A percentile compares a stretch with the other conserved stretches of the same genome.
phyloP scores from a whole-genome alignment of 1,140 invertebrate species.

The Drosophila kepulauana region DNA sequence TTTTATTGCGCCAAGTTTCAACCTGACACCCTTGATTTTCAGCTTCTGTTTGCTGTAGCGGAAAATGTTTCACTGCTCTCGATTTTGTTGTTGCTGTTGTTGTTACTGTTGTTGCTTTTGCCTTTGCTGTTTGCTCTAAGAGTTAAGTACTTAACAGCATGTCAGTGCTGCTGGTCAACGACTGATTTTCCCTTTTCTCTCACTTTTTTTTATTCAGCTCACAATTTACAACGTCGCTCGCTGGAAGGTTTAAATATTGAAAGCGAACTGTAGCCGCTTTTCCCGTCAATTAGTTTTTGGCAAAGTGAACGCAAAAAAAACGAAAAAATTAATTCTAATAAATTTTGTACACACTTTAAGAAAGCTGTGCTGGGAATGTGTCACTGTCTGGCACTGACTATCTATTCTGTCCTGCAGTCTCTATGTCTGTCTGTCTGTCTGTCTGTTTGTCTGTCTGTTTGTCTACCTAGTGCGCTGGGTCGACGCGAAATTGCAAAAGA shows the following conservation, averaged over 20 bases:
- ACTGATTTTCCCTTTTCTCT: slow-evolving; percentile 10
- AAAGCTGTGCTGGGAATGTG: neutral
- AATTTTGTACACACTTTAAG: slow-evolving; percentile 26
- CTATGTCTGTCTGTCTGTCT: neutral
- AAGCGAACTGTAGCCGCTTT: slow-evolving; percentile 53
- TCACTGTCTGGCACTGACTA: neutral
- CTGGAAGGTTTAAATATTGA: slow-evolving; percentile 60
- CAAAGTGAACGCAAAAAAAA: neutral
- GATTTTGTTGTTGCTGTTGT: slow-evolving; percentile 25
- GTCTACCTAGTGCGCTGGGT: slow-evolving; percentile 18
- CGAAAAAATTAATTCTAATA: slow-evolving; percentile 19
- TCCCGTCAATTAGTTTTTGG: slow-evolving; percentile 63
- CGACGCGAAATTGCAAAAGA: slow-evolving; percentile 61
- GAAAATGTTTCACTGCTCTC: slow-evolving; percentile 30
- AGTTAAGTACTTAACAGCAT: slow-evolving; percentile 76
- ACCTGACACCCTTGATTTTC: slow-evolving; percentile 43
- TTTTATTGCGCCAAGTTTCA: neutral
- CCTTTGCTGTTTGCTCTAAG: slow-evolving; percentile 63
- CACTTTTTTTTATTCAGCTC: neutral
- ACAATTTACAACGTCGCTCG: neutral
- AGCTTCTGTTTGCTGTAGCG: slow-evolving; percentile 56
- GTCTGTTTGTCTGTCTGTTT: slow-evolving; percentile 6
- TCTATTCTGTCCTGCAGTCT: slow-evolving; percentile 10
- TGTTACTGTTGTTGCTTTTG: slow-evolving; percentile 17
- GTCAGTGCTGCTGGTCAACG: slow-evolving; percentile 64